These are phyloP conservation scores for Epirrita christyi DNA, from an alignment of 2,888 invertebrate species.

Conservation along the genomic window DNA sequence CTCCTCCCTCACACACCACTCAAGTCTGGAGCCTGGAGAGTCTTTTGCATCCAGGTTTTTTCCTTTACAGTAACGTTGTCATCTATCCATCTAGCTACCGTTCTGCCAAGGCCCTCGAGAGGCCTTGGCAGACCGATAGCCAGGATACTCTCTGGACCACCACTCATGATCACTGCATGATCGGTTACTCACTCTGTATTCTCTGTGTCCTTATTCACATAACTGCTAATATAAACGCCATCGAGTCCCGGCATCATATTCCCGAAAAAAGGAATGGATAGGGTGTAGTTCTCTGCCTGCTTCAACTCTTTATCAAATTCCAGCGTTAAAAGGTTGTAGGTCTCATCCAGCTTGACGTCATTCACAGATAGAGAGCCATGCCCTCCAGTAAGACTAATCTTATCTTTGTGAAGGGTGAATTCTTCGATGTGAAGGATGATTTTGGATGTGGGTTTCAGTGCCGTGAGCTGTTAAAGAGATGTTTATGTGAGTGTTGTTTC, in stretches of 20 bases:
- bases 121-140: too few relatives aligned
- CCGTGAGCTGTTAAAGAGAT: constrained; percentile 71
- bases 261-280: constrained; percentile 86
- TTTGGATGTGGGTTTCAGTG: constrained; percentile 80
- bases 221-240: constrained; percentile 89
- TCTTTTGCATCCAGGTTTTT: too few relatives aligned
- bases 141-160: too few relatives aligned
- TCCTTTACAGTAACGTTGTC: too few relatives aligned
- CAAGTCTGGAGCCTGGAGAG: too few relatives aligned
- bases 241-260: constrained; percentile 86
- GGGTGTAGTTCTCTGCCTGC: constrained; percentile 77
- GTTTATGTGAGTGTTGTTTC: background rate
- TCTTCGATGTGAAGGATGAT: constrained; percentile 88
- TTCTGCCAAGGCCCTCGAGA: too few relatives aligned
- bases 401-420: constrained; percentile 77
- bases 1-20: too few relatives aligned
- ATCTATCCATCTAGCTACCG: too few relatives aligned
- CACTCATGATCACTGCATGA: too few relatives aligned
- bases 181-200: constrained; percentile 31
- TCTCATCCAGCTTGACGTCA: constrained; percentile 66
- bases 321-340: constrained; percentile 87
- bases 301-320: constrained; percentile 72
- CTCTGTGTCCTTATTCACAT: constrained; percentile 68
- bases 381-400: constrained; percentile 46
- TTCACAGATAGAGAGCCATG: constrained; percentile 44